These are phyloP conservation scores for Zaprionus davidi DNA, from an alignment of 1,140 invertebrate genomes.

Conservation along the genomic window DNA sequence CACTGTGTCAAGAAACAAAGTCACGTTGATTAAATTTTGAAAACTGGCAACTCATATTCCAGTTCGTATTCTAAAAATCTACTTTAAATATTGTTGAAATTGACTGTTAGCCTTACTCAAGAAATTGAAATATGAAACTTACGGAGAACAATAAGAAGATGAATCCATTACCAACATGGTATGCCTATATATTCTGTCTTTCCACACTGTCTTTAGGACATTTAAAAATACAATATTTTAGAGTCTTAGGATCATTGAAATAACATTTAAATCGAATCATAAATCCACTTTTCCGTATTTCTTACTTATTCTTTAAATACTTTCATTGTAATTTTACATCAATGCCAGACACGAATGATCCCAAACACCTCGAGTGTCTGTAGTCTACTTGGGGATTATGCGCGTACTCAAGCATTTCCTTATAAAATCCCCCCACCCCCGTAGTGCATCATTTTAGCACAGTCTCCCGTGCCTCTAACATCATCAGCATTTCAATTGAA, in stretches of 20 bases:
- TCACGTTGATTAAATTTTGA: not conserved
- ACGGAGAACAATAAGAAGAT: too few species aligned
- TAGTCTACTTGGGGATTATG: not conserved
- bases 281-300: not conserved
- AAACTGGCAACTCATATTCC: not conserved
- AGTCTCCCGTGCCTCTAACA: conserved; percentile 32
- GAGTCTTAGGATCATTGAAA: too few species aligned
- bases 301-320: not conserved
- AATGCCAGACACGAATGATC: not conserved
- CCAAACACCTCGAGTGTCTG: not conserved
- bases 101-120: not conserved
- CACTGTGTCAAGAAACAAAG: not conserved
- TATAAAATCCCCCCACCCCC: conserved; percentile 11
- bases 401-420: conserved; percentile 29
- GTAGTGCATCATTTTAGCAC: conserved; percentile 18
- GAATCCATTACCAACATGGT: too few species aligned
- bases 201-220: too few species aligned
- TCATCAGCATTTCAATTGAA: conserved; percentile 54
- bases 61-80: not conserved
- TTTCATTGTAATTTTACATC: not conserved
- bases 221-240: too few species aligned
- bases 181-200: too few species aligned
- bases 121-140: too few species aligned
- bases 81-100: not conserved
- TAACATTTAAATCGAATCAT: not conserved